Percentiles rank a stretch among this genome's conserved stretches.
Conservation (phyloP, 2,113 vertebrate genomes). For the Nibea coibor region DNA sequence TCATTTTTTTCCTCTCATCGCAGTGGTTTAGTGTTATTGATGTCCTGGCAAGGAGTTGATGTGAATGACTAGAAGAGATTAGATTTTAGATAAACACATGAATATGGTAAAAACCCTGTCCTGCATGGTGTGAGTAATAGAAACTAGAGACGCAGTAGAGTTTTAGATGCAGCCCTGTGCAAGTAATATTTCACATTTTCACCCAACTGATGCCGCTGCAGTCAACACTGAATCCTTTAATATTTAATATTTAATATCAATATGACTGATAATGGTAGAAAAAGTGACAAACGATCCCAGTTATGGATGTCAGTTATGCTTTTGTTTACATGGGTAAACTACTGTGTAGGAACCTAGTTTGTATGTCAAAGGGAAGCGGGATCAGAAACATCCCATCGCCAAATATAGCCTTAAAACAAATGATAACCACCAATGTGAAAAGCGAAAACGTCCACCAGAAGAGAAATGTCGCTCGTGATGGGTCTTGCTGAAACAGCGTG, state of each 20-base stretch:
- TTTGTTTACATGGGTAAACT: conserved; percentile 17
- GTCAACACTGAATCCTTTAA: not conserved
- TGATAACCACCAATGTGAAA: not conserved
- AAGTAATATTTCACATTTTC: conserved; percentile 23
- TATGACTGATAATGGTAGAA: not conserved
- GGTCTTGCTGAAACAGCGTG: not conserved
- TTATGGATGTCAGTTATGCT: not conserved
- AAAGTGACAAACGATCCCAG: not conserved
- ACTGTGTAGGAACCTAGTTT: conserved; percentile 18
- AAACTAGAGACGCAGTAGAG: conserved; percentile 8
- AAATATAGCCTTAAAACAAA: conserved; percentile 22
- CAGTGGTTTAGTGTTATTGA: conserved; percentile 3
- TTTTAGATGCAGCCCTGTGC: conserved; percentile 6
- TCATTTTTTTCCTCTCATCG: not conserved
- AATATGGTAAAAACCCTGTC: not conserved
- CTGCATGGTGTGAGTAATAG: conserved; percentile 18
- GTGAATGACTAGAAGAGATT: not conserved
- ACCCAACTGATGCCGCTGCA: conserved; percentile 20
- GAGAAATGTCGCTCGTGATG: not conserved
- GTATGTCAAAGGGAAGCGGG: not conserved
- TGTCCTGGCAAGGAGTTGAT: conserved; percentile 7
- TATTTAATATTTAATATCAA: not conserved
- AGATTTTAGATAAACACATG: not conserved
- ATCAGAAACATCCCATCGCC: not conserved
- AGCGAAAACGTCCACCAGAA: not conserved